These are phyloP conservation scores for Chydorus sphaericus DNA, from an alignment of 2,888 invertebrate species.

Conservation along the genomic window DNA sequence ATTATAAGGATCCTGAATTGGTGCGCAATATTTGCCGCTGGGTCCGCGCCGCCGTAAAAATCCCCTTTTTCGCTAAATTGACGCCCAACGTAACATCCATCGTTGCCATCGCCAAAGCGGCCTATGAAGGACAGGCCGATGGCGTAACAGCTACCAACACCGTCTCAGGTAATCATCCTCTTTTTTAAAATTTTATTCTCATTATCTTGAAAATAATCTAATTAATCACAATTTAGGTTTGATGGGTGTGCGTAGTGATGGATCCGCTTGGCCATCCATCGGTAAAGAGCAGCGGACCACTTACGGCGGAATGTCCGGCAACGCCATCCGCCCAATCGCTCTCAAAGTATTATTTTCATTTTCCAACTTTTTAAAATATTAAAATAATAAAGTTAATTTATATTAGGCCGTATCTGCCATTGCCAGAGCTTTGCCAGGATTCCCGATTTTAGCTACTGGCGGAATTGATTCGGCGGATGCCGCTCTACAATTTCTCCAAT, in stretches of 20 bases:
- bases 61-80: slow-evolving; percentile 93
- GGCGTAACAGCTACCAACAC: slow-evolving; percentile 98
- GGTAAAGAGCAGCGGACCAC: slow-evolving; percentile 67
- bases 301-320: slow-evolving; percentile 86
- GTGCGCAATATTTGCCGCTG: slow-evolving; percentile 80
- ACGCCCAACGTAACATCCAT: slow-evolving; percentile 97
- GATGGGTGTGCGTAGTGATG: slow-evolving; percentile 70
- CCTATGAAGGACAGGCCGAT: slow-evolving; percentile 73
- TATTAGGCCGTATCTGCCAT: slow-evolving; percentile 70
- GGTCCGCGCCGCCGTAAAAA: slow-evolving; percentile 70
- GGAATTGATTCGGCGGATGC: slow-evolving; percentile 95
- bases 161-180: slow-evolving; percentile 52
- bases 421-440: slow-evolving; percentile 64
- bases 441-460: slow-evolving; percentile 88
- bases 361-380: too few species aligned
- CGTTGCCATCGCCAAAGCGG: slow-evolving; percentile 72
- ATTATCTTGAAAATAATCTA: neutral
- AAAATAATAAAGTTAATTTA: too few species aligned
- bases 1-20: slow-evolving; percentile 70
- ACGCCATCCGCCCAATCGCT: slow-evolving; percentile 89
- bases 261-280: slow-evolving; percentile 81
- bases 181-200: neutral
- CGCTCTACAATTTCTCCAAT: slow-evolving; percentile 83
- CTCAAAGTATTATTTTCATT: slow-evolving; percentile 30
- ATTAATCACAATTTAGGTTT: slow-evolving; percentile 29